Evolutionary conservation across 2,113 vertebrate species (phyloP).

Genomic region (Eulemur rufifrons): DNA sequence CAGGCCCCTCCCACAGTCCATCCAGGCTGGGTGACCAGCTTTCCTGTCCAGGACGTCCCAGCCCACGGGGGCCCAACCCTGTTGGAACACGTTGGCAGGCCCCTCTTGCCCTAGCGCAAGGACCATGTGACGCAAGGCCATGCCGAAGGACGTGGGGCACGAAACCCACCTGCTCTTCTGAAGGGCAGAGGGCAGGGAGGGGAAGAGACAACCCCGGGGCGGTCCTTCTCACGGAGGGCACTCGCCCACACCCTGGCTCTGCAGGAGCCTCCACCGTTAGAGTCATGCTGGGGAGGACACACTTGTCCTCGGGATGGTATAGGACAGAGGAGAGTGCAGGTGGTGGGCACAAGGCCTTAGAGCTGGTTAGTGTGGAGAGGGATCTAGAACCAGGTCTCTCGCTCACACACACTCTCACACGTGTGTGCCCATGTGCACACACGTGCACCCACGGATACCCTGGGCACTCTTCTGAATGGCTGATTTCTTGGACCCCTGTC

Average conservation of each 20-base stretch:
- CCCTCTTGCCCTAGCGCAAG: background rate
- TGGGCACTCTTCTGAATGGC: background rate
- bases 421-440: background rate
- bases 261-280: background rate
- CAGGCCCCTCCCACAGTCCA: rapidly evolving
- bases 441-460: background rate
- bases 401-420: background rate
- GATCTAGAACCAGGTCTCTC: background rate
- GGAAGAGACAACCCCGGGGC: background rate
- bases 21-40: background rate
- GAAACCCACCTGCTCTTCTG: rapidly evolving
- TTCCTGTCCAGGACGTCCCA: background rate
- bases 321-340: background rate
- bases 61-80: background rate
- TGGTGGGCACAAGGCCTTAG: background rate
- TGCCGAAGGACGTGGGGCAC: background rate
- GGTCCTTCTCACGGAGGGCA: background rate
- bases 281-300: background rate
- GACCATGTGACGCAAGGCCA: background rate
- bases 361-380: background rate
- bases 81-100: background rate
- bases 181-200: background rate
- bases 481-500: background rate
- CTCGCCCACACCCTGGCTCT: background rate
- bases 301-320: background rate